Percentiles rank a stretch among this genome's conserved stretches.
phyloP scores from a whole-genome alignment of 1,140 invertebrate species.

The Goniozus legneri region DNA sequence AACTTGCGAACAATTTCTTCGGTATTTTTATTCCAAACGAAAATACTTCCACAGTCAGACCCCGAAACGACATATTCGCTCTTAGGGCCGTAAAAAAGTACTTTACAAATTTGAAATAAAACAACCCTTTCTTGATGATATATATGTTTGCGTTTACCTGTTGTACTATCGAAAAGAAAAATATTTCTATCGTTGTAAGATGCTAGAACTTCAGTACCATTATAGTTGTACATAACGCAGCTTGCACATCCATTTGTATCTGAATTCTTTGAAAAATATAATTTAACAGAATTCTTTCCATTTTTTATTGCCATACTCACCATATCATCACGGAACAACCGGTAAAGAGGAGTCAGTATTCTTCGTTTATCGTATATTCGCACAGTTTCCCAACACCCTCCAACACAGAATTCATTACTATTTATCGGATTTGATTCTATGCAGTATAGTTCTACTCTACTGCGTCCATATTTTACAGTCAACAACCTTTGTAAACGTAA shows the following conservation, averaged over 20 bases:
- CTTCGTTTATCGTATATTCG: slow-evolving; percentile 72
- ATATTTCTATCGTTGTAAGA: slow-evolving; percentile 93
- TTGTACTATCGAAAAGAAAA: slow-evolving; percentile 80
- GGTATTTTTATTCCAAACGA: slow-evolving; percentile 88
- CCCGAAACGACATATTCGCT: slow-evolving; percentile 91
- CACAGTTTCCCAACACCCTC: slow-evolving; percentile 65
- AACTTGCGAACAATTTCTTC: slow-evolving; percentile 87
- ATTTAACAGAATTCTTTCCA: no score
- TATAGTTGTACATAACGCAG: slow-evolving; percentile 86
- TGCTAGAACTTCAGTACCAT: slow-evolving; percentile 85
- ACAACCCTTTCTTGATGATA: slow-evolving; percentile 72
- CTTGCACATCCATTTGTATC: slow-evolving; percentile 65
- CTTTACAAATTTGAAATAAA: slow-evolving; percentile 74
- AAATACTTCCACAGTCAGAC: slow-evolving; percentile 93
- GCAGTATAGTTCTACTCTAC: slow-evolving; percentile 76
- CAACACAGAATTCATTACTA: slow-evolving; percentile 75
- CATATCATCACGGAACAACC: slow-evolving; percentile 59
- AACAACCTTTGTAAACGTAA: slow-evolving; percentile 59
- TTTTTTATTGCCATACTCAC: no score
- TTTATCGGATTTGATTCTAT: slow-evolving; percentile 81
- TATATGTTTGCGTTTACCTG: slow-evolving; percentile 58
- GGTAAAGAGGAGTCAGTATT: slow-evolving; percentile 45
- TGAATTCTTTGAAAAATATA: slow-evolving; percentile 16
- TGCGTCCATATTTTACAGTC: slow-evolving; percentile 60
- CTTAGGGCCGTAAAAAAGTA: slow-evolving; percentile 88